phyloP scores from a whole-genome alignment of 2,888 invertebrate species.

The Bugula neritina region DNA sequence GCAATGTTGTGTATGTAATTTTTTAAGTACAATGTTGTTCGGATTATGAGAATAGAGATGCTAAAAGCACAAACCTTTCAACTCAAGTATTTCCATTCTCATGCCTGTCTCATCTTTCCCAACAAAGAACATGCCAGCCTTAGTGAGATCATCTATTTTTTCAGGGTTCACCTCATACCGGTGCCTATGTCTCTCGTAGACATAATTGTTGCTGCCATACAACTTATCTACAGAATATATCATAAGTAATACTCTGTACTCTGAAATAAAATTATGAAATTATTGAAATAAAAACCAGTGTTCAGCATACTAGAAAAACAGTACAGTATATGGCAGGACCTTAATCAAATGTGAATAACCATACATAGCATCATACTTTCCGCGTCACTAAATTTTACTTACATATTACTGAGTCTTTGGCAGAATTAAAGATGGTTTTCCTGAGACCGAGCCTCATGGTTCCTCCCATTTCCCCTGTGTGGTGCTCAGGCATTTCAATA shows the following conservation, averaged over 20 bases:
- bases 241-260: too few species aligned
- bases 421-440: slow-evolving; percentile 72
- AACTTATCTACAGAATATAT: slow-evolving; percentile 42
- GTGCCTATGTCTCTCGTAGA: slow-evolving; percentile 94
- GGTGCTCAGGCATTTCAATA: slow-evolving; percentile 98
- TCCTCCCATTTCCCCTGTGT: slow-evolving; percentile 78
- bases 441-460: slow-evolving; percentile 97
- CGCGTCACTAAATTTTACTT: too few species aligned
- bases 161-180: slow-evolving; percentile 94
- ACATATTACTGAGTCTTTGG: slow-evolving; percentile 29
- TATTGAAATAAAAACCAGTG: too few species aligned
- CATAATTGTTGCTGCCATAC: slow-evolving; percentile 51
- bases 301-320: too few species aligned
- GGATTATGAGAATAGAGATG: too few species aligned
- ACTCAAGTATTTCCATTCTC: slow-evolving; percentile 89
- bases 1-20: too few species aligned
- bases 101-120: slow-evolving; percentile 69
- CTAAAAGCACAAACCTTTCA: too few species aligned
- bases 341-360: too few species aligned
- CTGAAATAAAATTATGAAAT: too few species aligned
- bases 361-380: too few species aligned
- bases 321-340: too few species aligned
- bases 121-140: slow-evolving; percentile 80
- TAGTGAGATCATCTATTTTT: slow-evolving; percentile 68
- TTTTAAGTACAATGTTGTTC: too few species aligned